phyloP scores from a whole-genome alignment of 2,888 invertebrate genomes.

The Dolichopus griseipennis region DNA sequence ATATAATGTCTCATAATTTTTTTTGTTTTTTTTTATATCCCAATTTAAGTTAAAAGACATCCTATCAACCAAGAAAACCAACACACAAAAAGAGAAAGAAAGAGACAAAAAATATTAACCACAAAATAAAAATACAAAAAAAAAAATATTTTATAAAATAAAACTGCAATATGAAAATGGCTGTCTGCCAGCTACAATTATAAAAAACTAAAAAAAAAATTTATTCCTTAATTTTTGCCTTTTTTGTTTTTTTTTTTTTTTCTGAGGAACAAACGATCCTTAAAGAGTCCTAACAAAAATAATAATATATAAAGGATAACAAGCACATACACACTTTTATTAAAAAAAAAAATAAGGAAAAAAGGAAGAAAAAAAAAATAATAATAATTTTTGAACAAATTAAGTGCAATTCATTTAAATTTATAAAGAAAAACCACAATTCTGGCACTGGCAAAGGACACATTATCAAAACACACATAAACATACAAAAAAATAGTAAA shows the following conservation, averaged over 20 bases:
- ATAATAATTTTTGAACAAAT: background rate
- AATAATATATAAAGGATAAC: background rate
- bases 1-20: too few species aligned
- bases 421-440: background rate
- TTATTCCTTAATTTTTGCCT: background rate
- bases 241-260: background rate
- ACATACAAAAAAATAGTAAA: background rate
- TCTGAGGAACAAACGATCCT: background rate
- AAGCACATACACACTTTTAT: background rate
- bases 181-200: background rate
- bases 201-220: background rate
- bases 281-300: background rate
- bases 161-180: slow-evolving; percentile 3
- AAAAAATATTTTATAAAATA: background rate
- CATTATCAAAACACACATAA: background rate
- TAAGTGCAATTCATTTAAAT: background rate
- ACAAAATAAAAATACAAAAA: background rate
- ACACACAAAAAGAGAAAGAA: too few species aligned
- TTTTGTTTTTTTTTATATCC: too few species aligned
- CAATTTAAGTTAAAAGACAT: too few species aligned
- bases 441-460: background rate
- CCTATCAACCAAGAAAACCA: too few species aligned
- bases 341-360: too few species aligned
- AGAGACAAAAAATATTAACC: too few species aligned
- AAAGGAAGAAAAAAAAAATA: too few species aligned